Base-by-base conservation (phyloP, 1,140 invertebrate genomes). In the Eurosta solidaginis region DNA sequence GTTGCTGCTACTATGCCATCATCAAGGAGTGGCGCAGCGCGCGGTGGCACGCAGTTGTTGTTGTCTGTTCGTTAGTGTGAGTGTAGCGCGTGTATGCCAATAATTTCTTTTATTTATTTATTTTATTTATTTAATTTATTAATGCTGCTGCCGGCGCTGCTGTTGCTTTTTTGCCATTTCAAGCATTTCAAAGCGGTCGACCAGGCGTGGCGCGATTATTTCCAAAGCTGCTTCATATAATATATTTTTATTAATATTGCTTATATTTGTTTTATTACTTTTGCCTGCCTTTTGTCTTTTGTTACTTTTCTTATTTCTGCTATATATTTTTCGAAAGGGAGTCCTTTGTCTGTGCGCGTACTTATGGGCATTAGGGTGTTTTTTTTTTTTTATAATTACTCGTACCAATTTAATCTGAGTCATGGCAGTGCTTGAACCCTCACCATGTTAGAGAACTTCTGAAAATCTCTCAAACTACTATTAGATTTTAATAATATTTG, bases 61-160 rank as follows among this genome's bases (percentile, higher is more conserved):
- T 17, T 25, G 42, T 17, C 25, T 20, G n/a, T 17, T 47, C 9
- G 45, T n/a, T n/a, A n/a, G n/a, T n/a, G n/a, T n/a, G n/a, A n/a
- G n/a, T 59, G n/a, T 17, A 12, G 27, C 54, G 7, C 59, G 33
- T 68, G 59, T 68, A 68, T 68, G 59, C 27, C 59, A 68, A 68
- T 68, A 68, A 68, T 68, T 68, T 68, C 59, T 68, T 68, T 68
- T 42, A 68, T 68, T 40, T 68, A 68, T 68, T 68, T 68, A 42
- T 42, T 68, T 68, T 68, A 68, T 68, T 68, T 63, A 63, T 36
- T 63, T 63, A 36, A 63, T 63, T 63, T 42, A 68, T 68, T 68
- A 68, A 40, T 68, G 59, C 33, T 68, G 33, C 59, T 68, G 25
- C 59, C 33, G 42, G 6, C 29, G 14, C 33, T 74, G 22, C 14